phyloP scores from a whole-genome alignment of 2,888 invertebrate species.

The Sceliomorpha sp. region DNA sequence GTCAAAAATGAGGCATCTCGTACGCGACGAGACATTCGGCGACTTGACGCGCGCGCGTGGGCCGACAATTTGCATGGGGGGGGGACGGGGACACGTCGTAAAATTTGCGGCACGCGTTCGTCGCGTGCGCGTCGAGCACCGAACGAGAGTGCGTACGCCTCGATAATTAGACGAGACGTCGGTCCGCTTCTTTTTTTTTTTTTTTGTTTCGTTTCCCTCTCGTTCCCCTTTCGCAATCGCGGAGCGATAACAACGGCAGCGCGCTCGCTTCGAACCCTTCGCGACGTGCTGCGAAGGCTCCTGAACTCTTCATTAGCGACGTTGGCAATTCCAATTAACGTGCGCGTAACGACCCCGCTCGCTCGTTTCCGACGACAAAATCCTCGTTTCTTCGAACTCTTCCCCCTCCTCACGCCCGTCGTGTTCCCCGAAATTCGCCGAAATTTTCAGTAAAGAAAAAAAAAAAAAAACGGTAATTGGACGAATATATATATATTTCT shows the following conservation, averaged over 20 bases:
- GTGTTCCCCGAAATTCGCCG: too few relatives aligned
- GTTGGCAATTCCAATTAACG: conserved; percentile 15
- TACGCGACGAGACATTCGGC: conserved; percentile 1
- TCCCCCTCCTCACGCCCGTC: not conserved
- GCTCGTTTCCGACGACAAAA: not conserved
- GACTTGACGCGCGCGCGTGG: conserved; percentile 24
- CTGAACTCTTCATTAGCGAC: conserved; percentile 21
- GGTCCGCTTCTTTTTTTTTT: conserved; percentile 11
- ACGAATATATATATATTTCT: too few relatives aligned
- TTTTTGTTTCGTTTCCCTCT: too few relatives aligned
- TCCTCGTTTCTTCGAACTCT: not conserved
- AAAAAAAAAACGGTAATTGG: too few relatives aligned
- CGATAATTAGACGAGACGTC: conserved; percentile 34
- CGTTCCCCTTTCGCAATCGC: conserved; percentile 22
- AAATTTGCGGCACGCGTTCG: conserved; percentile 22
- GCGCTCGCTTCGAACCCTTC: conserved; percentile 12
- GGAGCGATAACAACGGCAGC: conserved; percentile 2
- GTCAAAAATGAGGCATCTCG: too few relatives aligned
- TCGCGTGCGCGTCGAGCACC: conserved; percentile 24
- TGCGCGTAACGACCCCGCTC: conserved; percentile 1
- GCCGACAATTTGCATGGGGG: conserved; percentile 2
- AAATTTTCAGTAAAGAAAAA: too few relatives aligned
- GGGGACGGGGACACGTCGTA: conserved; percentile 13
- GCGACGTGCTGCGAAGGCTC: conserved; percentile 9
- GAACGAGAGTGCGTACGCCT: conserved; percentile 7